phyloP scores from a whole-genome alignment of 2,113 vertebrate species.

The Campylomormyrus numenius region DNA sequence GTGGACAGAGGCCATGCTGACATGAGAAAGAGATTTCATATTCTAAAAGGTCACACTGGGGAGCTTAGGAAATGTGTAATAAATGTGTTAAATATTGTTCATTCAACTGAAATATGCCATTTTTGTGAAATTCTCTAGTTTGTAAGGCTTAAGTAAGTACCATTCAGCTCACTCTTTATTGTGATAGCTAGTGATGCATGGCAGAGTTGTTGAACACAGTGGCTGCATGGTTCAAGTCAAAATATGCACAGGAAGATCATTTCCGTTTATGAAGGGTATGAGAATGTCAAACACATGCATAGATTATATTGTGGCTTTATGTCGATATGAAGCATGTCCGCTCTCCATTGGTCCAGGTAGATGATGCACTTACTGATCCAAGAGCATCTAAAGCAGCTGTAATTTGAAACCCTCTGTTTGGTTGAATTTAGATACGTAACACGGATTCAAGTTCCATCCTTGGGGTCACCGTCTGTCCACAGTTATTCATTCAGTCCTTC shows the following conservation, averaged over 20 bases:
- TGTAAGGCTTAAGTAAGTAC: constrained; percentile 7
- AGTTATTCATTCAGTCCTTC: not conserved
- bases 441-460: not conserved
- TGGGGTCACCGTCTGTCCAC: not conserved
- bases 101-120: constrained; percentile 20
- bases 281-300: not conserved
- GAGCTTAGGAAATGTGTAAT: not conserved
- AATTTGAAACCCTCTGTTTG: not conserved
- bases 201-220: constrained; percentile 35
- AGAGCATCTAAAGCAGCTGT: not conserved
- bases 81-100: constrained; percentile 19
- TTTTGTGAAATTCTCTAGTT: constrained; percentile 20
- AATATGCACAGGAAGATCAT: constrained; percentile 28
- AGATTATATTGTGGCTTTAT: not conserved
- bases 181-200: constrained; percentile 39
- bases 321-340: not conserved
- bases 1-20: not conserved
- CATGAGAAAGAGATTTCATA: not conserved
- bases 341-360: not conserved
- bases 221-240: constrained; percentile 34
- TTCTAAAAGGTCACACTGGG: not conserved
- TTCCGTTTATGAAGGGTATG: not conserved
- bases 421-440: not conserved
- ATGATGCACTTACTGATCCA: not conserved
- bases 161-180: constrained; percentile 20